These are phyloP conservation scores for Peromyscus polionotus DNA, from an alignment of 2,113 vertebrate genomes.

Conservation along the genomic window DNA sequence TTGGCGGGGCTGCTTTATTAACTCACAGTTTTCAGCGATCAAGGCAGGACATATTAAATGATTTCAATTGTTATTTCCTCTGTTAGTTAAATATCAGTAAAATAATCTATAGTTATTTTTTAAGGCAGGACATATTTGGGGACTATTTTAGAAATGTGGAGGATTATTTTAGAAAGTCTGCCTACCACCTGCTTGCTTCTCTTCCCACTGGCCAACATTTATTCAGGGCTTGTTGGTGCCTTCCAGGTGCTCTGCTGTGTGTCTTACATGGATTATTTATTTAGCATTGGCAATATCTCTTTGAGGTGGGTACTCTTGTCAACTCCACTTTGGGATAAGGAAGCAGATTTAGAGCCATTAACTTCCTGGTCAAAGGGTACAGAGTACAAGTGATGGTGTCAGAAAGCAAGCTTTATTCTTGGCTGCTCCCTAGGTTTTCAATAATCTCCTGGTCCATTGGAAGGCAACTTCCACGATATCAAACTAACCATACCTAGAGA, in stretches of 20 bases:
- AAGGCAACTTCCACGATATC: background rate
- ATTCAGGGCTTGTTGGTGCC: background rate
- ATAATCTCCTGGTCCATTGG: background rate
- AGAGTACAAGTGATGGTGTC: background rate
- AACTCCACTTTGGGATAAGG: background rate
- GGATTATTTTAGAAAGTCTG: constrained; percentile 33
- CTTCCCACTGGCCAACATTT: background rate
- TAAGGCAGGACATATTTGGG: background rate
- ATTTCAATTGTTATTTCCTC: background rate
- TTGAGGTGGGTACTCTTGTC: background rate
- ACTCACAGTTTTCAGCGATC: background rate
- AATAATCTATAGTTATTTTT: background rate
- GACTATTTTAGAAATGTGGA: constrained; percentile 7
- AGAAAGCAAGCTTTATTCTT: background rate
- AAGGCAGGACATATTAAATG: background rate
- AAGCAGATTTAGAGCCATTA: background rate
- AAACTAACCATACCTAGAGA: background rate
- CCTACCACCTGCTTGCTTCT: background rate
- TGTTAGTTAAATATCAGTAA: background rate
- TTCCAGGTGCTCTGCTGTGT: background rate
- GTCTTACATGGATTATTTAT: background rate
- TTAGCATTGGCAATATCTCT: constrained; percentile 29
- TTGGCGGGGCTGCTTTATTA: background rate
- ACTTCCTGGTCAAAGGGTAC: background rate
- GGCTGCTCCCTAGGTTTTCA: background rate